Conservation (phyloP, 2,113 vertebrate genomes). For the Proterorhinus semilunaris region DNA sequence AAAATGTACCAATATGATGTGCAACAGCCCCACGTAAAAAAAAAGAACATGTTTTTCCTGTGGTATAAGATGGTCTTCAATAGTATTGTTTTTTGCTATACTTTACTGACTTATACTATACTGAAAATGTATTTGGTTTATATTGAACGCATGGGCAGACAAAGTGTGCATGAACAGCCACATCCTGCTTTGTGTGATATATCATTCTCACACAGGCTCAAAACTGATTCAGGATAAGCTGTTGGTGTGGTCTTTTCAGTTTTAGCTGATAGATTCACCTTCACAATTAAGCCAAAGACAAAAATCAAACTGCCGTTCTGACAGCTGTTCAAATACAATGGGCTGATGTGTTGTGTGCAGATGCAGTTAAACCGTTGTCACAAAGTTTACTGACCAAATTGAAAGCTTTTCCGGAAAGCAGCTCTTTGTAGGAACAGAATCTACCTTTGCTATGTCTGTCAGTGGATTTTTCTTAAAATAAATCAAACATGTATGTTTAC, state of each 20-base stretch:
- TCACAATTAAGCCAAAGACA: slow-evolving; percentile 21
- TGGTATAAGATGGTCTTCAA: too few relatives aligned
- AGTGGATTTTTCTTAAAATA: neutral
- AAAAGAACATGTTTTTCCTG: too few relatives aligned
- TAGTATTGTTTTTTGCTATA: too few relatives aligned
- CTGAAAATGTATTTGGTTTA: too few relatives aligned
- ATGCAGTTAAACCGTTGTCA: neutral
- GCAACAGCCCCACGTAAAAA: too few relatives aligned
- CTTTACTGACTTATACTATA: too few relatives aligned
- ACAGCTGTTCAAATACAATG: slow-evolving; percentile 43
- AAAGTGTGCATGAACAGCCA: too few relatives aligned
- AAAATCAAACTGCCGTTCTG: slow-evolving; percentile 17
- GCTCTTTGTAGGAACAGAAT: neutral
- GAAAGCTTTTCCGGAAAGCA: neutral
- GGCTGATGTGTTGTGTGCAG: slow-evolving; percentile 21
- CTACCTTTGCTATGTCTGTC: neutral
- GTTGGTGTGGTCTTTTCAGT: slow-evolving; percentile 15
- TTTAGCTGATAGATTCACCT: slow-evolving; percentile 38
- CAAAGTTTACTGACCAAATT: slow-evolving; percentile 1
- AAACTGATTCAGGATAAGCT: slow-evolving; percentile 12
- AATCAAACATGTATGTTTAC: neutral
- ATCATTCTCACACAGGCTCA: neutral
- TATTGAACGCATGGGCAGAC: too few relatives aligned
- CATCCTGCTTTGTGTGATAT: too few relatives aligned
- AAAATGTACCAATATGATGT: too few relatives aligned